phyloP scores from a whole-genome alignment of 2,888 invertebrate genomes.

The Caenorhabditis wallacei region DNA sequence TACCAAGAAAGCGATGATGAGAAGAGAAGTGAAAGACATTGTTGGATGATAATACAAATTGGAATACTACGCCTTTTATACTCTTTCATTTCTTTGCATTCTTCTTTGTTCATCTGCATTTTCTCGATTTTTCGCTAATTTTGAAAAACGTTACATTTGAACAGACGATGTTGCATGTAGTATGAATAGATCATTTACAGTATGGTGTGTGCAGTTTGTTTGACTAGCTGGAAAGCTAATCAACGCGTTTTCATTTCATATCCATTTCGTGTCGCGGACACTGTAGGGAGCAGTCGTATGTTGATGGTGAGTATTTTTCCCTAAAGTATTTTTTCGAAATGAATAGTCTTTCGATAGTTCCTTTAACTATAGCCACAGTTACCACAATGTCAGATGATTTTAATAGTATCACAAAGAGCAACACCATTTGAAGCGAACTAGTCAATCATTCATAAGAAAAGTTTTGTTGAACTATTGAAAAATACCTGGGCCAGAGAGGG shows the following conservation, averaged over 20 bases:
- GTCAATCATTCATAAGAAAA: no score
- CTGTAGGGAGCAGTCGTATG: constrained; percentile 18
- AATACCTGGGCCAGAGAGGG: no score
- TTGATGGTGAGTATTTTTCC: constrained; percentile 1
- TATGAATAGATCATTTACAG: constrained; percentile 16
- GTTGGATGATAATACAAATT: constrained; percentile 4
- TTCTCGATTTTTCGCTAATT: neutral
- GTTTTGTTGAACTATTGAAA: no score
- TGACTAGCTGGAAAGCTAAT: neutral
- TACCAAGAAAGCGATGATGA: neutral
- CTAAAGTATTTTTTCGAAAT: neutral
- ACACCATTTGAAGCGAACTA: no score
- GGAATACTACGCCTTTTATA: neutral
- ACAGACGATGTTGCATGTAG: constrained; percentile 5
- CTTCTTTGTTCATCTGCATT: constrained; percentile 29
- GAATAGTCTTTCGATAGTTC: no score
- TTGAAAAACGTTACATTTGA: constrained; percentile 26
- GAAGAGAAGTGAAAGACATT: constrained; percentile 25
- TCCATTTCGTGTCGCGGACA: neutral
- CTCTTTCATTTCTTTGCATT: neutral
- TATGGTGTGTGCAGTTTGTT: constrained; percentile 3
- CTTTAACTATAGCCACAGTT: no score
- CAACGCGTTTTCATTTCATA: neutral
- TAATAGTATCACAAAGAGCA: no score
- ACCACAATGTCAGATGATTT: no score